phyloP scores from a whole-genome alignment of 2,888 invertebrate genomes.

The Nemapogon koenigi region DNA sequence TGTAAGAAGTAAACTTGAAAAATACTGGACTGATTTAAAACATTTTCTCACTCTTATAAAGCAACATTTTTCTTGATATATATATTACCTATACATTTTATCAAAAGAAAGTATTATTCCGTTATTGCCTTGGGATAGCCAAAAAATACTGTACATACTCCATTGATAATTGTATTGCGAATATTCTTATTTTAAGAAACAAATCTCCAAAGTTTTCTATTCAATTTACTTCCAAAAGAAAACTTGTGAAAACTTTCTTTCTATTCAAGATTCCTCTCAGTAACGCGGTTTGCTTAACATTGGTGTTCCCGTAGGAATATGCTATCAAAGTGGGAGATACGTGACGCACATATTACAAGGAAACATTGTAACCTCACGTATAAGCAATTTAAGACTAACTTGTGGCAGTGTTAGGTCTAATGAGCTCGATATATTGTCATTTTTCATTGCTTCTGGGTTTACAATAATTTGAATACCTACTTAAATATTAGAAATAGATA shows the following conservation, averaged over 20 bases:
- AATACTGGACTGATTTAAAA: no score
- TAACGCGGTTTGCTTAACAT: conserved; percentile 17
- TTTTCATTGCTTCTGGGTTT: neutral
- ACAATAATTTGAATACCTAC: no score
- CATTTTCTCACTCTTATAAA: no score
- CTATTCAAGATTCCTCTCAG: conserved; percentile 4
- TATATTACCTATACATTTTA: no score
- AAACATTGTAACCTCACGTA: neutral
- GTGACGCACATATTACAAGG: conserved; percentile 1
- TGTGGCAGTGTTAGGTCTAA: conserved; percentile 6
- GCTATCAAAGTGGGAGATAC: conserved; percentile 15
- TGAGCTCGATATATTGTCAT: neutral
- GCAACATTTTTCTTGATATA: no score
- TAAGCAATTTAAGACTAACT: conserved; percentile 7
- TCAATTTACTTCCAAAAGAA: conserved; percentile 3
- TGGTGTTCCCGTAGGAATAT: conserved; percentile 21
- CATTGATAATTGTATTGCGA: no score
- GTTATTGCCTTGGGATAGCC: no score
- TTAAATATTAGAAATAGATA: no score
- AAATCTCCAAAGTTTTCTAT: neutral
- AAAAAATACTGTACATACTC: no score
- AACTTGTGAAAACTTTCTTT: neutral
- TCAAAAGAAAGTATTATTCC: no score
- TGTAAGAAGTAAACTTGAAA: no score
- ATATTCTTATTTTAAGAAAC: no score